Conservation (phyloP, 2,113 vertebrate species). For the Malurus cyaneus region DNA sequence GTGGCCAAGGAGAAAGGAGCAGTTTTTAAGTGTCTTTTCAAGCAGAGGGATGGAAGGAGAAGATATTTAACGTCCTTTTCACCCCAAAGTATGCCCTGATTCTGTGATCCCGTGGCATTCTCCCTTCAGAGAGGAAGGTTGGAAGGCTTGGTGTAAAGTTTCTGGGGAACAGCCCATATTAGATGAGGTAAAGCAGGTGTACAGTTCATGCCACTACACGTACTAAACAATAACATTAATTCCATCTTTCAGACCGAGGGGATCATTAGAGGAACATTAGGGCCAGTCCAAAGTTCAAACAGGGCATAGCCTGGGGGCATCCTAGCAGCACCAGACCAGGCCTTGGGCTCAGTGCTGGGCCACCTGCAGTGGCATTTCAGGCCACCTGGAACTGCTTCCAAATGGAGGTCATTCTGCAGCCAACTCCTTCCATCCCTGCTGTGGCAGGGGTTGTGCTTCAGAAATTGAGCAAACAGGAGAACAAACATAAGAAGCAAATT, state of each 20-base stretch:
- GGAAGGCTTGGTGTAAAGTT: background rate
- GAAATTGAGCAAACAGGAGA: background rate
- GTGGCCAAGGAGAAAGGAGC: background rate
- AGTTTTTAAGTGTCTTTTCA: background rate
- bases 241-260: background rate
- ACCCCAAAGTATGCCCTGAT: background rate
- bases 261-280: background rate
- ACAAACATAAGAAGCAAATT: background rate
- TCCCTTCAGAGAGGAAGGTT: background rate
- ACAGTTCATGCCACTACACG: background rate
- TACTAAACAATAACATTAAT: background rate
- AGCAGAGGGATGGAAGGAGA: accelerated
- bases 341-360: background rate
- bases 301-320: background rate
- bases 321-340: background rate
- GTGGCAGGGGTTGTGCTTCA: background rate
- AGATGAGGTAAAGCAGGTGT: background rate
- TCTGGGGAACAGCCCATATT: background rate
- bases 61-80: background rate
- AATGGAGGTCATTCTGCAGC: background rate
- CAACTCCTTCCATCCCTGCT: background rate
- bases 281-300: background rate
- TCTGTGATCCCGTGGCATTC: background rate
- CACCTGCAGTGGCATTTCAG: background rate
- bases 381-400: background rate